Evolutionary conservation across 2,797 vertebrate genomes (phyloP).

Genomic region (Graptemys geographica): DNA sequence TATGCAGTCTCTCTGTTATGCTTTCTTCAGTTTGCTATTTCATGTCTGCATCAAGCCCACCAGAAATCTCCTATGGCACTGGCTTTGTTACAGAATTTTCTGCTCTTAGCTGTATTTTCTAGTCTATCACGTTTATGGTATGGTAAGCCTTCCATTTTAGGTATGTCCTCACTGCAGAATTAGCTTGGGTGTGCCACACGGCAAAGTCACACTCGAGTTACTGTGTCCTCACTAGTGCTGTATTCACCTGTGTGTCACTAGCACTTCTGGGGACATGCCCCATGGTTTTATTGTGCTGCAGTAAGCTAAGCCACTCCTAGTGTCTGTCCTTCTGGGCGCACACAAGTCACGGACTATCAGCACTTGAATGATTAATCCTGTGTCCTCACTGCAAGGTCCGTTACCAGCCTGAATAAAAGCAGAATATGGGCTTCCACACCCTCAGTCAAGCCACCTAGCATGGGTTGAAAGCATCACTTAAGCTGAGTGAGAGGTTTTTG

Average conservation of each 20-base stretch:
- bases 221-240: not conserved
- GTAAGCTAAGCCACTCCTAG: not conserved
- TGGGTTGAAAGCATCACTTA: not conserved
- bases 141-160: not conserved
- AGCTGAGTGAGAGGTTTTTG: not conserved
- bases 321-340: not conserved
- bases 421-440: not conserved
- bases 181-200: not conserved
- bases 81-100: not conserved
- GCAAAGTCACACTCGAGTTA: not conserved
- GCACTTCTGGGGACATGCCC: not conserved
- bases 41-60: rapidly evolving
- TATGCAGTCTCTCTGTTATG: not conserved
- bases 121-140: not conserved
- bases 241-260: not conserved
- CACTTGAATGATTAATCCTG: not conserved
- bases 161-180: not conserved
- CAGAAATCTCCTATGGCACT: rapidly evolving
- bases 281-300: not conserved
- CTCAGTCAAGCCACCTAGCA: not conserved
- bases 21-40: not conserved
- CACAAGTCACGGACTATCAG: not conserved
- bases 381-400: not conserved
- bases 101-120: not conserved
- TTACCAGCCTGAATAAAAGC: not conserved